A percentile compares a stretch with the other conserved stretches of the same genome.
phyloP scores from a whole-genome alignment of 35 echinoderm and acorn worm species.

The Lytechinus pictus region DNA sequence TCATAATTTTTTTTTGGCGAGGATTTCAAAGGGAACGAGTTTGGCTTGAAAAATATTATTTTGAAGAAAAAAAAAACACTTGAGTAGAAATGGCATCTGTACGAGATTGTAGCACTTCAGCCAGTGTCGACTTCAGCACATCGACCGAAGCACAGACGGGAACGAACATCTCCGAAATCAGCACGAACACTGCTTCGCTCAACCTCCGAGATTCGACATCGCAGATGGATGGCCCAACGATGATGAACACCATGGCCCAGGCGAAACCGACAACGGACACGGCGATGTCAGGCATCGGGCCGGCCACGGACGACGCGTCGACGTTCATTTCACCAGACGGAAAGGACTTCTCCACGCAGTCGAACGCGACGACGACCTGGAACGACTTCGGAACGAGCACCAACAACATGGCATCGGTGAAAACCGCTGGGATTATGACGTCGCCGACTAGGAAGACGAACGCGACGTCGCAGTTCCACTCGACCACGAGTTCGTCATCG shows the following conservation, averaged over 20 bases:
- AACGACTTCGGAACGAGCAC: neutral
- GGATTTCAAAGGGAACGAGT: neutral
- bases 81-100: neutral
- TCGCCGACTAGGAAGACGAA: neutral
- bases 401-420: neutral
- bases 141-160: slow-evolving; percentile 6
- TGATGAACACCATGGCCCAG: slow-evolving; percentile 32
- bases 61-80: neutral
- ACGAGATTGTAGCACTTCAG: neutral
- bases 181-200: slow-evolving; percentile 27
- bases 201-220: neutral
- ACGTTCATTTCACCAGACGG: neutral
- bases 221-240: neutral
- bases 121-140: neutral
- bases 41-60: neutral
- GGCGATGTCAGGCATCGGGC: neutral
- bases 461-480: slow-evolving; percentile 5
- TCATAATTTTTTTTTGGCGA: neutral
- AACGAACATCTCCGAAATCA: neutral
- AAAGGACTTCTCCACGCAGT: slow-evolving; percentile 5
- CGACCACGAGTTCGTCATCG: neutral
- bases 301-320: neutral
- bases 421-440: slow-evolving; percentile 12
- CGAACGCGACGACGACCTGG: neutral
- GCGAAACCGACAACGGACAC: slow-evolving; percentile 17